Evolutionary conservation across 2,888 invertebrate genomes (phyloP).

Genomic region (Rhodophaea formosa): DNA sequence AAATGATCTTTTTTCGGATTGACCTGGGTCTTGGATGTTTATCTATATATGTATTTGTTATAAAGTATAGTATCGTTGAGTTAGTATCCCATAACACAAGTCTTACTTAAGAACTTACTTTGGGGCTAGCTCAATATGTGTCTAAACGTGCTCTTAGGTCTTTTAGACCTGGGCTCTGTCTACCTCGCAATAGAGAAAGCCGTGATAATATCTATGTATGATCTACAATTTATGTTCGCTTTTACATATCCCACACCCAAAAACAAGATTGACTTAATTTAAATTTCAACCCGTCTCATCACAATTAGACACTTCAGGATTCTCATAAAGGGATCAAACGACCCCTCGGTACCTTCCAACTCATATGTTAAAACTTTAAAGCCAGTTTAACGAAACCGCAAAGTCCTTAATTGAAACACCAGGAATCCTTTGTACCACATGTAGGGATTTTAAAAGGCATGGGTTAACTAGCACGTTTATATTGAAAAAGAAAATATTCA

Average conservation of each 20-base stretch:
- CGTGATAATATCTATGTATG: no score
- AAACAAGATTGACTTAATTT: neutral
- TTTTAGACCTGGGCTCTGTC: no score
- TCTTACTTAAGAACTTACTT: no score
- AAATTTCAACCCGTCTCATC: slow-evolving; percentile 12
- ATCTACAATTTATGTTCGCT: neutral
- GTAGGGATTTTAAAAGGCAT: slow-evolving; percentile 36
- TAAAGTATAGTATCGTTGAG: no score
- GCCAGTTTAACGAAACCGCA: slow-evolving; percentile 49
- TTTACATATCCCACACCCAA: neutral
- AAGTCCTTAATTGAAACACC: slow-evolving; percentile 54
- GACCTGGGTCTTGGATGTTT: no score
- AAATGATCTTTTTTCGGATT: no score
- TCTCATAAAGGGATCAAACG: slow-evolving; percentile 51
- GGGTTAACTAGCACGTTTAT: slow-evolving; percentile 7
- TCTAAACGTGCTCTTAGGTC: no score
- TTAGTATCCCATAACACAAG: no score
- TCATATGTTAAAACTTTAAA: slow-evolving; percentile 55
- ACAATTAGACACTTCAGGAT: slow-evolving; percentile 30
- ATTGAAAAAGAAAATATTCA: no score
- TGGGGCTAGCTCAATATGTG: no score
- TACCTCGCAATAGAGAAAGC: no score
- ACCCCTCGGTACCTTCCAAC: slow-evolving; percentile 37
- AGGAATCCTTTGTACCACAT: slow-evolving; percentile 51
- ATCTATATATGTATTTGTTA: no score